These are phyloP conservation scores for Aphidoletes aphidimyza DNA, from an alignment of 2,888 invertebrate genomes.

Conservation along the genomic window DNA sequence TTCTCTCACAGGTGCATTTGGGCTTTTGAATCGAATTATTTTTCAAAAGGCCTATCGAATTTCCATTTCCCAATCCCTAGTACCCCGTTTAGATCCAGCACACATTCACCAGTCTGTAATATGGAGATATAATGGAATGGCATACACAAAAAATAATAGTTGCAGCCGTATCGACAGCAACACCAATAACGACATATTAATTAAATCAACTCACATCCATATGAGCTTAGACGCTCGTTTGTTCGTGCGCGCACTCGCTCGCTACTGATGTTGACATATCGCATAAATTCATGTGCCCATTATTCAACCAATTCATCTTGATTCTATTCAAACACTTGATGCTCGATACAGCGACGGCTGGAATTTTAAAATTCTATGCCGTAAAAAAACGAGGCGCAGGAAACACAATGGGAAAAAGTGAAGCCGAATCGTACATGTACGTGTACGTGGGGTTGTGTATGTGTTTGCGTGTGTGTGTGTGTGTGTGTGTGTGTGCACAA, in stretches of 20 bases:
- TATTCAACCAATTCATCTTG: constrained; percentile 17
- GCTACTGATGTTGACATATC: constrained; percentile 30
- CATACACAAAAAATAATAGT: not conserved
- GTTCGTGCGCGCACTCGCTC: too few species aligned
- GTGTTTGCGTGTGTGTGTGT: too few species aligned
- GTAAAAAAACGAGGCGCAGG: too few species aligned
- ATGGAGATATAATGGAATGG: not conserved
- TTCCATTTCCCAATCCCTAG: not conserved
- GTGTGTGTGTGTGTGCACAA: too few species aligned
- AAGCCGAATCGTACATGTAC: not conserved
- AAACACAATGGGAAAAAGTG: too few species aligned
- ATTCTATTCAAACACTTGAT: constrained; percentile 48
- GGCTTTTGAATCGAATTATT: not conserved
- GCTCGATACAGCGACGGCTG: not conserved
- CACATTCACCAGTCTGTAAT: too few species aligned
- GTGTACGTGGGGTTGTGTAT: too few species aligned
- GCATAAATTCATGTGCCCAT: constrained; percentile 43
- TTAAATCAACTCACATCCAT: constrained; percentile 24
- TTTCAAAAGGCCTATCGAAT: not conserved
- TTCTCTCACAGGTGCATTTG: not conserved
- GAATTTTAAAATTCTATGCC: not conserved
- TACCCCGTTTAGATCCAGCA: not conserved
- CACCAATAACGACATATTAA: constrained; percentile 37
- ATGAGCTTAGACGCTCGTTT: constrained; percentile 24
- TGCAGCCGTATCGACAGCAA: not conserved